phyloP scores from a whole-genome alignment of 1,140 invertebrate genomes.

The Bombus balteatus region DNA sequence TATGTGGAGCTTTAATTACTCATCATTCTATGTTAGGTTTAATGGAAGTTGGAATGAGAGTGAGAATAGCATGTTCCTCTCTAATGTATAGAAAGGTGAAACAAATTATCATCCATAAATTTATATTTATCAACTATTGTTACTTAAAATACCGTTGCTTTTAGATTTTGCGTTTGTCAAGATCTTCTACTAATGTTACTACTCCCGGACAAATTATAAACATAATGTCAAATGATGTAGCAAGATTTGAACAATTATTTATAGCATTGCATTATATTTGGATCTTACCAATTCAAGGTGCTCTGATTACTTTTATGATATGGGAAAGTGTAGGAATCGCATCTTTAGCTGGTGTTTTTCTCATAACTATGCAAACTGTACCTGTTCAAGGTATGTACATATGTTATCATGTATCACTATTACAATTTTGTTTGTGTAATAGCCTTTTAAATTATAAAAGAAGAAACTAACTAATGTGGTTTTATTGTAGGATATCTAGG shows the following conservation, averaged over 20 bases:
- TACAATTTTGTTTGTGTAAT: background rate
- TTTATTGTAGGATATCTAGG: conserved; percentile 85
- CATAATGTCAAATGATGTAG: conserved; percentile 91
- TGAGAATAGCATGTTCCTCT: conserved; percentile 83
- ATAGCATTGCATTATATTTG: conserved; percentile 85
- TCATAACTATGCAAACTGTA: conserved; percentile 86
- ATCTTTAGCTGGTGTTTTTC: conserved; percentile 84
- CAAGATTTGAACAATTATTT: conserved; percentile 82
- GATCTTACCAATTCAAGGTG: conserved; percentile 89
- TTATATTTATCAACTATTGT: background rate
- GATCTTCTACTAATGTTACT: conserved; percentile 83
- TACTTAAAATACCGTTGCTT: conserved; percentile 4
- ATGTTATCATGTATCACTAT: background rate
- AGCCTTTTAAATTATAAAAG: background rate
- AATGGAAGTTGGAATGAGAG: conserved; percentile 83
- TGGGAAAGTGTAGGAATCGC: conserved; percentile 85
- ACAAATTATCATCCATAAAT: background rate
- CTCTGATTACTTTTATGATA: conserved; percentile 85
- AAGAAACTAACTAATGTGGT: background rate
- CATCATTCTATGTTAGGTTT: conserved; percentile 80
- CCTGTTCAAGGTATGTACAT: conserved; percentile 85
- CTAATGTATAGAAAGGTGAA: conserved; percentile 78
- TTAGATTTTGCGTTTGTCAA: conserved; percentile 77
- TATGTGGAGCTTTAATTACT: conserved; percentile 76
- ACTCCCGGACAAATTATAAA: conserved; percentile 94